phyloP scores from a whole-genome alignment of 2,888 invertebrate genomes.

The Steromphala cineraria region DNA sequence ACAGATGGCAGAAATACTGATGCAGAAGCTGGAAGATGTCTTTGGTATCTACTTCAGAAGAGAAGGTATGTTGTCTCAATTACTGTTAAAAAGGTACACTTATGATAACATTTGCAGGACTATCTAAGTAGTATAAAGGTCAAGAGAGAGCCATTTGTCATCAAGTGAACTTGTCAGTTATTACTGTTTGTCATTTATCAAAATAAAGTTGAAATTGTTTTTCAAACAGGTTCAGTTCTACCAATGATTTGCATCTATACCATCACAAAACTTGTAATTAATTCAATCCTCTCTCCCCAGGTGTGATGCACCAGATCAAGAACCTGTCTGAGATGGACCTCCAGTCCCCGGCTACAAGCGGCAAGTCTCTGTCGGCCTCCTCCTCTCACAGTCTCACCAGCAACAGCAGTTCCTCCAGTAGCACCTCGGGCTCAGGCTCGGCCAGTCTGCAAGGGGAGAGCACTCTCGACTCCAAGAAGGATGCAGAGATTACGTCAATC shows the following conservation, averaged over 20 bases:
- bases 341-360: conserved; percentile 53
- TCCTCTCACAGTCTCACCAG: conserved; percentile 43
- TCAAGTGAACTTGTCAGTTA: background rate
- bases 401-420: conserved; percentile 16
- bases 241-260: background rate
- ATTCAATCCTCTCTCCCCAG: conserved; percentile 48
- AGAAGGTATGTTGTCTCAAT: conserved; percentile 81
- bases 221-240: too few relatives aligned
- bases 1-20: conserved; percentile 96
- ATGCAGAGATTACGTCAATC: conserved; percentile 22
- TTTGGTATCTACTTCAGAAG: conserved; percentile 96
- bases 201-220: too few relatives aligned
- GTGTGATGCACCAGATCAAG: conserved; percentile 91
- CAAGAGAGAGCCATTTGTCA: background rate
- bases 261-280: too few relatives aligned
- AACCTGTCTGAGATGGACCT: conserved; percentile 83
- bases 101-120: background rate
- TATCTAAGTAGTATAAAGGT: background rate
- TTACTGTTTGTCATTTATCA: too few relatives aligned
- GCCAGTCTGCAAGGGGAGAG: conserved; percentile 7
- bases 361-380: conserved; percentile 34
- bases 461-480: background rate
- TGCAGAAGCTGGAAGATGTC: conserved; percentile 95
- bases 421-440: background rate
- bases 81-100: background rate